A percentile compares a stretch with the other conserved stretches of the same genome.
Evolutionary conservation across 2,888 invertebrate genomes (phyloP).

Genomic region (Drosophila vallismaia): DNA sequence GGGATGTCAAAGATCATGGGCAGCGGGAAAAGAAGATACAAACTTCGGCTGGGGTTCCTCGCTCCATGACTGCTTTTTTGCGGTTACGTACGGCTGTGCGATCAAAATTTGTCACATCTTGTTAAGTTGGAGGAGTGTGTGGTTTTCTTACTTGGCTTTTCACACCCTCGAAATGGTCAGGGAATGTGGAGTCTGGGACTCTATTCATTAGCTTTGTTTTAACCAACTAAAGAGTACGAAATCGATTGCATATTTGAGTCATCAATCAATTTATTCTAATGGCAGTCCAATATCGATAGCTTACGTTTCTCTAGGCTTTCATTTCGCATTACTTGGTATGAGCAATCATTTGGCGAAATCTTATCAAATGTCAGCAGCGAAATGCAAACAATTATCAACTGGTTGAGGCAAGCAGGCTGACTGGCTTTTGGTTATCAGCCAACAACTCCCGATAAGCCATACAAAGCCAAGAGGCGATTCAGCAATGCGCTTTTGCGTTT

Average conservation of each 20-base stretch:
- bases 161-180: constrained; percentile 34
- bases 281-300: background rate
- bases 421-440: constrained; percentile 49
- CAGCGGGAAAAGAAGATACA: constrained; percentile 32
- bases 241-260: background rate
- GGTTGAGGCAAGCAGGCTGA: constrained; percentile 44
- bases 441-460: constrained; percentile 62
- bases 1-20: constrained; percentile 66
- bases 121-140: constrained; percentile 35
- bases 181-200: constrained; percentile 14
- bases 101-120: constrained; percentile 77
- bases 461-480: constrained; percentile 58
- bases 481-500: constrained; percentile 72
- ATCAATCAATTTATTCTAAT: background rate
- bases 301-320: constrained; percentile 7
- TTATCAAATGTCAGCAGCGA: constrained; percentile 46
- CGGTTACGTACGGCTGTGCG: constrained; percentile 46
- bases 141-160: constrained; percentile 34
- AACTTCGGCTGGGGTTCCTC: constrained; percentile 14
- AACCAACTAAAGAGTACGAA: no score
- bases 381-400: constrained; percentile 53
- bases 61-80: constrained; percentile 50
- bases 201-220: background rate
- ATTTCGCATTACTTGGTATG: constrained; percentile 22
- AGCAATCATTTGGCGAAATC: constrained; percentile 35